phyloP scores from a whole-genome alignment of 2,113 vertebrate species.

The Rhipidura dahli region DNA sequence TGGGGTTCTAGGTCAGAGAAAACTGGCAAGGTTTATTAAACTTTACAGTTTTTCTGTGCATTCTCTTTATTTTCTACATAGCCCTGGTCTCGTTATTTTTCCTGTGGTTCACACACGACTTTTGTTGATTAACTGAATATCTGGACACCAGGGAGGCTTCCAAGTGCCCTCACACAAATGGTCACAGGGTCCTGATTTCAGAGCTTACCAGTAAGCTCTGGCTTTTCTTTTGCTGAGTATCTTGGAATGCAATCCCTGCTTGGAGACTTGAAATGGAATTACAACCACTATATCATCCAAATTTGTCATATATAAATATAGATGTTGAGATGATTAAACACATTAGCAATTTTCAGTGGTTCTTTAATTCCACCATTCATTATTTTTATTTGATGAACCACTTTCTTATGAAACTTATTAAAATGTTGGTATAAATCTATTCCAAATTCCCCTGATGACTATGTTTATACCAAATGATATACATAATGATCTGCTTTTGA shows the following conservation, averaged over 20 bases:
- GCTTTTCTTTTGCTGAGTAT: not conserved
- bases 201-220: not conserved
- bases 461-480: slow-evolving; percentile 57
- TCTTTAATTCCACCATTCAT: slow-evolving; percentile 63
- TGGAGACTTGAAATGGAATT: slow-evolving; percentile 33
- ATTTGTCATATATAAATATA: slow-evolving; percentile 66
- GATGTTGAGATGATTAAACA: slow-evolving; percentile 65
- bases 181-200: not conserved
- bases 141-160: not conserved
- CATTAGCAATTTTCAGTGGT: slow-evolving; percentile 59
- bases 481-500: slow-evolving; percentile 64
- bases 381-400: slow-evolving; percentile 66
- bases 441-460: slow-evolving; percentile 62
- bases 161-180: not conserved
- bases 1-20: not conserved
- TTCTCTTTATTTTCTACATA: not conserved
- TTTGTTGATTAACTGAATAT: not conserved
- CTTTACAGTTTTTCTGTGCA: not conserved
- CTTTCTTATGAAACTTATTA: slow-evolving; percentile 66
- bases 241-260: not conserved
- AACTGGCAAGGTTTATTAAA: not conserved
- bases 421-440: slow-evolving; percentile 61
- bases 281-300: slow-evolving; percentile 29
- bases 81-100: not conserved
- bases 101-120: not conserved